Evolutionary conservation across 2,113 vertebrate species (phyloP).

Genomic region (Hemiprocne comata): DNA sequence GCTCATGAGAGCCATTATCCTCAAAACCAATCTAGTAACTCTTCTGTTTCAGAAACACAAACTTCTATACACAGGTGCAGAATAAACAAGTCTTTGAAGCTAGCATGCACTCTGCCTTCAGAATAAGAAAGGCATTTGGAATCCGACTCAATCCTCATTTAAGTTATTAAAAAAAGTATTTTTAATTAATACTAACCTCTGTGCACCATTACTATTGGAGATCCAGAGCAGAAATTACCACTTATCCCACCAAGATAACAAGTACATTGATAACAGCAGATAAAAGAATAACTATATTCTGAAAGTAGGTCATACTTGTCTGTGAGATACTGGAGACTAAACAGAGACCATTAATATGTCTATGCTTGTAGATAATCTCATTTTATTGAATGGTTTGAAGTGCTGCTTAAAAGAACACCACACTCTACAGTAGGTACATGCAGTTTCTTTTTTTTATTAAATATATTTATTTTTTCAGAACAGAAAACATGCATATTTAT

Average conservation of each 20-base stretch:
- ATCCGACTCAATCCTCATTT: neutral
- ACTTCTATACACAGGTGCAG: neutral
- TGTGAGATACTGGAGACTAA: neutral
- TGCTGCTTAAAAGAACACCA: constrained; percentile 26
- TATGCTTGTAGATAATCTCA: neutral
- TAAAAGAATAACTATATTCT: neutral
- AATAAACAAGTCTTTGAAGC: neutral
- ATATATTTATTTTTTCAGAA: constrained; percentile 54
- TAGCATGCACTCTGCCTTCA: neutral
- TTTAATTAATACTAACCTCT: neutral
- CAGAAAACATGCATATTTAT: constrained; percentile 71
- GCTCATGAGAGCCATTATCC: neutral
- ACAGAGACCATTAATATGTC: neutral
- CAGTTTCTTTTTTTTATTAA: constrained; percentile 60
- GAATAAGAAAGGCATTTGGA: neutral
- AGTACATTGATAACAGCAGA: neutral
- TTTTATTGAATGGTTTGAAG: constrained; percentile 67
- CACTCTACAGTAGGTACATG: constrained; percentile 45
- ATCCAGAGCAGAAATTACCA: neutral
- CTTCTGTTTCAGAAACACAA: neutral
- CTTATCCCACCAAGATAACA: neutral
- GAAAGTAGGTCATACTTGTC: neutral
- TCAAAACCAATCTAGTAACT: neutral
- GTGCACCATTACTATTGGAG: neutral
- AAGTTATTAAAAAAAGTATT: neutral